Evolutionary conservation across 2,113 vertebrate genomes (phyloP).

Genomic region (Pedionomus torquatus): DNA sequence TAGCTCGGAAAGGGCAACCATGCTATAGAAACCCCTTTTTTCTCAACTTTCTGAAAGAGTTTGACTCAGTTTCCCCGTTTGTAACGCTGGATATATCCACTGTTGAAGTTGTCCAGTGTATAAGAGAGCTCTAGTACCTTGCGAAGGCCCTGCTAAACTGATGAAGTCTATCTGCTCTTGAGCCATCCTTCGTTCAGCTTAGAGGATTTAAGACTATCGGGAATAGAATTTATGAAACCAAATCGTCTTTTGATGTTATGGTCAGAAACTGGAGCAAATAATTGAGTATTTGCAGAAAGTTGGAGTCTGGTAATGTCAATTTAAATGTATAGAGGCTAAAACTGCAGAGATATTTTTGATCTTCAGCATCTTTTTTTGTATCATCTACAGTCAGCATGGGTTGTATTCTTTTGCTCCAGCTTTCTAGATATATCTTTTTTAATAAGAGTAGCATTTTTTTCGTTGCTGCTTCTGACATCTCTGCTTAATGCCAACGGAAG

Average conservation of each 20-base stretch:
- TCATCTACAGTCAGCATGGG: background rate
- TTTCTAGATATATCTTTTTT: background rate
- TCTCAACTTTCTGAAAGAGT: background rate
- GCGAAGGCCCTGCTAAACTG: background rate
- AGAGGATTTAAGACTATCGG: background rate
- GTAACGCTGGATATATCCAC: background rate
- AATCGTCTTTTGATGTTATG: background rate
- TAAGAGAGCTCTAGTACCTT: background rate
- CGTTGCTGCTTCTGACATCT: background rate
- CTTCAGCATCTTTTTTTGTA: background rate
- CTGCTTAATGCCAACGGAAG: background rate
- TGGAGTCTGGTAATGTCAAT: background rate
- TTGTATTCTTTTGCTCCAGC: background rate
- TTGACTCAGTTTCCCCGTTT: background rate
- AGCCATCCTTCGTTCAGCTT: background rate
- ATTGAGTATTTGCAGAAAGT: background rate
- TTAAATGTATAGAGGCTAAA: background rate
- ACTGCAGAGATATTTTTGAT: background rate
- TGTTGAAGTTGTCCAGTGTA: background rate
- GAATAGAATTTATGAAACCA: background rate
- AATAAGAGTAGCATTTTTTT: background rate
- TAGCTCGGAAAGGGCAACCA: background rate
- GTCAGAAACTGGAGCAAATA: conserved; percentile 17
- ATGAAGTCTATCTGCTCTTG: background rate
- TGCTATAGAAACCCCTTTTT: background rate